Conservation (phyloP, 1,140 invertebrate species). For the Platorchestia sp. region DNA sequence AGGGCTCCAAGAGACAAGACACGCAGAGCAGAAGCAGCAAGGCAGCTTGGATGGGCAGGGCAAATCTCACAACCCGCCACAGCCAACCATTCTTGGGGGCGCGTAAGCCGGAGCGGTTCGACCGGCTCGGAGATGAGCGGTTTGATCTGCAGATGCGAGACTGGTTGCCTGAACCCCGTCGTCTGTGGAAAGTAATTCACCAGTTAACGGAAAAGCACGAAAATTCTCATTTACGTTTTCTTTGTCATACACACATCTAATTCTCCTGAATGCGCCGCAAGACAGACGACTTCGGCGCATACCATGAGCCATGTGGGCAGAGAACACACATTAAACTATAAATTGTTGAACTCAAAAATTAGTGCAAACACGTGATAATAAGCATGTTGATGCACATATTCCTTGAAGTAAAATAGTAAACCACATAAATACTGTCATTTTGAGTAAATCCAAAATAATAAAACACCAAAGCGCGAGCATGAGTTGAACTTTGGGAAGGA, state of each 20-base stretch:
- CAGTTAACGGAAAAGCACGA: background rate
- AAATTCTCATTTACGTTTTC: too few species aligned
- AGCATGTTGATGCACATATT: background rate
- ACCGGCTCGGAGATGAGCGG: constrained; percentile 72
- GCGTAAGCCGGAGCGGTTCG: background rate
- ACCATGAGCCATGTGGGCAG: background rate
- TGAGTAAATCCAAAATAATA: background rate
- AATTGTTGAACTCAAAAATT: background rate
- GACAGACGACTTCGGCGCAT: background rate
- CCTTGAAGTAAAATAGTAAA: background rate
- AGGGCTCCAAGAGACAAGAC: constrained; percentile 82
- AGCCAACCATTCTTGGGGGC: constrained; percentile 74
- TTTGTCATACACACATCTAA: background rate
- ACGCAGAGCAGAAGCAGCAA: constrained; percentile 85
- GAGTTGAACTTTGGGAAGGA: background rate
- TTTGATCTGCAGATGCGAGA: constrained; percentile 57
- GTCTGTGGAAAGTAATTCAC: constrained; percentile 59
- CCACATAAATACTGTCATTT: background rate
- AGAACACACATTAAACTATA: background rate
- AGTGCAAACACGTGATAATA: background rate
- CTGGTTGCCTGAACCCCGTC: constrained; percentile 60
- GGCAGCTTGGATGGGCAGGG: constrained; percentile 85
- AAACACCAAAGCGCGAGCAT: background rate
- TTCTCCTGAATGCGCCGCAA: background rate
- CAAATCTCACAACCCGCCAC: constrained; percentile 82